Conservation (phyloP, 2,113 vertebrate genomes). For the Sphyrna mokarran region DNA sequence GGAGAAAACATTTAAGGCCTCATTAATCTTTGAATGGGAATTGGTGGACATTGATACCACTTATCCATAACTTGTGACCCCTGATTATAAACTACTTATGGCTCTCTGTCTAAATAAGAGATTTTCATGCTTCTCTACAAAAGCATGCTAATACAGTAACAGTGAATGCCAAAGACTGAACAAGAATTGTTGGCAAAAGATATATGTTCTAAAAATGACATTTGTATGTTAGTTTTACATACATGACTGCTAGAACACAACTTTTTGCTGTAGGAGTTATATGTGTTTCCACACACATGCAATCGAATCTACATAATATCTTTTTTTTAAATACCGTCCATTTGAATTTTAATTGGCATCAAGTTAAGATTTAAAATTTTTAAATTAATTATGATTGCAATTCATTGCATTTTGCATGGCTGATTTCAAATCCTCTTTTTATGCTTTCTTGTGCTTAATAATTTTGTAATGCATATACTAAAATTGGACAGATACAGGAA, state of each 20-base stretch:
- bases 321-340: not conserved
- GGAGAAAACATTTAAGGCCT: not conserved
- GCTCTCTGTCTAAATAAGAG: not conserved
- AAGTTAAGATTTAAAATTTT: not conserved
- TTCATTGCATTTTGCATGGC: not conserved
- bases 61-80: not conserved
- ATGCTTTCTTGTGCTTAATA: not conserved
- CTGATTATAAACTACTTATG: not conserved
- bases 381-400: constrained; percentile 15
- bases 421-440: not conserved
- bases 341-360: not conserved
- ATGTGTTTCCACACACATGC: not conserved
- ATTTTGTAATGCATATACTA: not conserved
- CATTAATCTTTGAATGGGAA: constrained; percentile 17
- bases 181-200: not conserved
- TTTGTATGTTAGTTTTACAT: not conserved
- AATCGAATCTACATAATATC: not conserved
- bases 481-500: not conserved
- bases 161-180: not conserved
- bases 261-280: not conserved
- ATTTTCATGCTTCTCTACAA: not conserved
- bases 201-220: not conserved
- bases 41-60: not conserved
- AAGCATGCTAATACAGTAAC: not conserved
- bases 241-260: not conserved